Evolutionary conservation across 2,888 invertebrate species (phyloP).

Genomic region (Cosmia pyralina): DNA sequence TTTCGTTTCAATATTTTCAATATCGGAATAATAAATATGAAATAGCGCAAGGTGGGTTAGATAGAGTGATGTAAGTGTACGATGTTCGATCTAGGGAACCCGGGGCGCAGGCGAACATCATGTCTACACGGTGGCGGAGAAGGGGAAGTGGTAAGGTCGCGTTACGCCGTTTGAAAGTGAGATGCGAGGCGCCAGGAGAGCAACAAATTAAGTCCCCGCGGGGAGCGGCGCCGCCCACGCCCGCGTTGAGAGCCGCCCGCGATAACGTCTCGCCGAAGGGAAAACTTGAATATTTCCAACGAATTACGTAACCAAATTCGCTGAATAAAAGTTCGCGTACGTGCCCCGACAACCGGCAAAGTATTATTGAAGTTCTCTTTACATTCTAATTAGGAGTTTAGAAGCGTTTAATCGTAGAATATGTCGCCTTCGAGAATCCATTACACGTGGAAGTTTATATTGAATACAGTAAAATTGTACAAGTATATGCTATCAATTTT

Average conservation of each 20-base stretch:
- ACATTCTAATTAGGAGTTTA: conserved; percentile 83
- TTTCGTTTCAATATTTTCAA: conserved; percentile 58
- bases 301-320: conserved; percentile 87
- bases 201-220: conserved; percentile 90
- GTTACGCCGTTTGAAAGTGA: conserved; percentile 90
- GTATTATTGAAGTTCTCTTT: conserved; percentile 82
- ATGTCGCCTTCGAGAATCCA: conserved; percentile 73
- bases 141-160: conserved; percentile 87
- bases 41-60: conserved; percentile 47
- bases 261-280: conserved; percentile 88
- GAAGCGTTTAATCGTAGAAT: conserved; percentile 78
- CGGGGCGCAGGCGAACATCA: conserved; percentile 76
- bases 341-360: conserved; percentile 82
- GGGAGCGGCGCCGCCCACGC: conserved; percentile 83
- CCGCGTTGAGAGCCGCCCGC: conserved; percentile 85
- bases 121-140: conserved; percentile 78
- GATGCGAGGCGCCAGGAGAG: conserved; percentile 90
- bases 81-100: conserved; percentile 67
- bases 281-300: conserved; percentile 88
- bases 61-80: conserved; percentile 55
- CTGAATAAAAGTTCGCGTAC: conserved; percentile 85
- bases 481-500: conserved; percentile 57
- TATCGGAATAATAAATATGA: conserved; percentile 58
- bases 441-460: conserved; percentile 69
- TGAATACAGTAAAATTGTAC: conserved; percentile 65